These are phyloP conservation scores for Pseudomyrmex concolor DNA, from an alignment of 1,140 invertebrate species.

Conservation along the genomic window DNA sequence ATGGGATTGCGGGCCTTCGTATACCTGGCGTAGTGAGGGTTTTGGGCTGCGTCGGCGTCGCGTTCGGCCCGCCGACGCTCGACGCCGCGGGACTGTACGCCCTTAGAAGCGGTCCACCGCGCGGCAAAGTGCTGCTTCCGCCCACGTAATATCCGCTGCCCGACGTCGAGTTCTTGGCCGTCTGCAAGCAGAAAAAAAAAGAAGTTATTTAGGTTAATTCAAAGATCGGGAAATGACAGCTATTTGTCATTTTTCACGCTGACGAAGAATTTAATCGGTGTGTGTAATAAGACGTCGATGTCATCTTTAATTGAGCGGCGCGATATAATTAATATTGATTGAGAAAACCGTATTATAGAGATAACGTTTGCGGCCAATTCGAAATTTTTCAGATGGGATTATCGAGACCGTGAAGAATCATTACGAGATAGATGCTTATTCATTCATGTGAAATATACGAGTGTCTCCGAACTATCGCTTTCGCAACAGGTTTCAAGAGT, in stretches of 20 bases:
- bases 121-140: constrained; percentile 87
- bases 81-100: constrained; percentile 88
- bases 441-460: not conserved
- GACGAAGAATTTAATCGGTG: not conserved
- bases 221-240: not conserved
- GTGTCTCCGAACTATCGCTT: not conserved
- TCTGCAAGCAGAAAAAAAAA: constrained; percentile 78
- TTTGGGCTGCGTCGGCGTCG: constrained; percentile 79
- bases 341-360: not conserved
- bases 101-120: constrained; percentile 87
- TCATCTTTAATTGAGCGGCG: not conserved
- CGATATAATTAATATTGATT: not conserved
- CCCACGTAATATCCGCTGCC: constrained; percentile 87
- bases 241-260: not conserved
- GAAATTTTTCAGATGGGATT: not conserved
- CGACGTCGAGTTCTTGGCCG: constrained; percentile 81
- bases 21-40: constrained; percentile 80
- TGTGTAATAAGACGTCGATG: not conserved
- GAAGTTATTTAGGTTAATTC: not conserved
- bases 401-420: not conserved
- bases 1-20: constrained; percentile 36
- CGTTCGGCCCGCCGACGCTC: constrained; percentile 78
- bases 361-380: not conserved
- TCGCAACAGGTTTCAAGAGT: constrained; percentile 43
- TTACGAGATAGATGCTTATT: not conserved